phyloP scores from a whole-genome alignment of 2,113 vertebrate species.

The Aegithalos caudatus region DNA sequence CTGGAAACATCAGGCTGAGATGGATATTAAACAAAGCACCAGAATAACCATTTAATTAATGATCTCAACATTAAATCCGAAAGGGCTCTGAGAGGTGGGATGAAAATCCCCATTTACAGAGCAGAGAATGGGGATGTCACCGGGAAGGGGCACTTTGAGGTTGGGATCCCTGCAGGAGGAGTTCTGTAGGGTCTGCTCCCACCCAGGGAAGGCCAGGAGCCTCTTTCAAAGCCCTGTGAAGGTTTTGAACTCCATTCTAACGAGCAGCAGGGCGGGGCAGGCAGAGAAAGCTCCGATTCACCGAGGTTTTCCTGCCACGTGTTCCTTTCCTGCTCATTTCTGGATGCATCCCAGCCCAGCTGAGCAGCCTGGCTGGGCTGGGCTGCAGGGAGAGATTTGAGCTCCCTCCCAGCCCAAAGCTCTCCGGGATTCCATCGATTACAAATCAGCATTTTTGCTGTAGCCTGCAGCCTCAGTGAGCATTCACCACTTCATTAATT shows the following conservation, averaged over 20 bases:
- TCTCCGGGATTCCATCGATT: rapidly evolving
- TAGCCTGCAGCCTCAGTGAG: background rate
- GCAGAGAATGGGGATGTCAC: background rate
- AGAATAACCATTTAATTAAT: constrained; percentile 27
- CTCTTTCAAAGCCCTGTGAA: rapidly evolving
- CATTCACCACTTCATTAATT: background rate
- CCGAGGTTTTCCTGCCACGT: rapidly evolving
- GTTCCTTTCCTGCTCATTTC: background rate
- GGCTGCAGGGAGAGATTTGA: rapidly evolving
- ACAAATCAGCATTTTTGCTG: background rate
- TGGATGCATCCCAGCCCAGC: background rate
- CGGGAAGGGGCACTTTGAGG: background rate
- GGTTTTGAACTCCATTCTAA: background rate
- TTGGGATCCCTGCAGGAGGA: background rate
- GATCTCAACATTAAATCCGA: background rate
- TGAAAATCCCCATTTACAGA: rapidly evolving
- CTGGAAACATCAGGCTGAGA: background rate
- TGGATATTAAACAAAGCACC: background rate
- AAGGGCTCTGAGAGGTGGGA: background rate
- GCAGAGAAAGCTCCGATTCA: background rate
- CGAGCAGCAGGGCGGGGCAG: background rate
- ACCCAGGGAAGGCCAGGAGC: background rate
- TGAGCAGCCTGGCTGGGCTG: background rate
- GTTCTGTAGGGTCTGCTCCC: background rate
- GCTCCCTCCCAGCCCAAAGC: background rate